Base-by-base conservation (phyloP, 2,888 invertebrate species). In the Oxyteleia sp. region DNA sequence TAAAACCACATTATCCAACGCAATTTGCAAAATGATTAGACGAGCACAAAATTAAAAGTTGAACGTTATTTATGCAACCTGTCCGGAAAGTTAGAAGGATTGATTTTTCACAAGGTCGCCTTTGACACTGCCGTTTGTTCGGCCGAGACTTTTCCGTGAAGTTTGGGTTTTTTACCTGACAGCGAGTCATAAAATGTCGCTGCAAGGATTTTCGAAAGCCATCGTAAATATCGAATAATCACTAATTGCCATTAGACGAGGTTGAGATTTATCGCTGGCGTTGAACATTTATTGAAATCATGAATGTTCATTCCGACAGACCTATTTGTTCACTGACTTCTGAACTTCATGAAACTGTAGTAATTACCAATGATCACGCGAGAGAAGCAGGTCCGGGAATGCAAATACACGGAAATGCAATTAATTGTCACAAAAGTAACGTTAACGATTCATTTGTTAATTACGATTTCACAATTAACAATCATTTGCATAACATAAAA, bases 121-220 rank as follows among this genome's bases (percentile, higher is more conserved):
- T 75, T 57, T 66, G 63, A 80, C 72, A 61, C 29, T 75, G 69
- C 49, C 69, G 51, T 57, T 69, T 38, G 63, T 57, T 53, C 45
- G 4, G 18, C 38, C 11, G 74, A 79, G 51, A 32, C 41, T 68
- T 74, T 81, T 81, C 69, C 68, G 51, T 55, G 55, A 55, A 68
- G 61, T 68, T 69, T 61, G 32, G 57, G 13, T 75, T 84, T 79
- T 83, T 80, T 84, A 84, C 75, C 74, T 84, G 79, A 64, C 71
- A 75, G 69, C 64, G 10, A 68, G 79, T 79, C 79, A 71, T 79
- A 80, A 84, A 75, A 76, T 51, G 69, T 69, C 38, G 26, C 55
- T 47, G 61, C 69, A 76, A 83, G 78, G 66, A 78, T 82, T 84
- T 84, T 72, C 68, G 76, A 84, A 84, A 84, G 76, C 80, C 72